Evolutionary conservation across 2,888 invertebrate genomes (phyloP).

Genomic region (Trissoscelio sp.): DNA sequence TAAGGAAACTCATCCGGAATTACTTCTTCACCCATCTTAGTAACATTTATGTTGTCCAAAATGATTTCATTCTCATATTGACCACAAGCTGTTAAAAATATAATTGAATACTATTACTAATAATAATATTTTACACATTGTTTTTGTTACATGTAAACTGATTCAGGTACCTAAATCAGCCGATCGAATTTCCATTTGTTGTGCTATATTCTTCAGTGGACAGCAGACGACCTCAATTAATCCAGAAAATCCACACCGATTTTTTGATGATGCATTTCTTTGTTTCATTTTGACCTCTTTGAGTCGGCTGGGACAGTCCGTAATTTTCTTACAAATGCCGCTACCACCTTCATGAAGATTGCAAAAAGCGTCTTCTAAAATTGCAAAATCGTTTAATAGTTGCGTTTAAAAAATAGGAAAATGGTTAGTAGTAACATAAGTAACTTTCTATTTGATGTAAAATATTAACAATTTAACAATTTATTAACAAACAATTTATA

Average conservation of each 20-base stretch:
- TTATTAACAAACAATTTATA: too few relatives aligned
- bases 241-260: constrained; percentile 84
- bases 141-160: too few relatives aligned
- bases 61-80: constrained; percentile 75
- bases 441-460: too few relatives aligned
- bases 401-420: too few relatives aligned
- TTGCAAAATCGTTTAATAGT: too few relatives aligned
- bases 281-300: constrained; percentile 71
- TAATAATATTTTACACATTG: too few relatives aligned
- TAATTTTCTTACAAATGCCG: constrained; percentile 76
- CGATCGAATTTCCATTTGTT: constrained; percentile 72
- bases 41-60: constrained; percentile 65
- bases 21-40: constrained; percentile 72
- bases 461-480: too few relatives aligned
- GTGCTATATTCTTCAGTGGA: constrained; percentile 74
- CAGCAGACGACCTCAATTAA: constrained; percentile 84
- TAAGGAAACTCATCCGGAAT: constrained; percentile 76
- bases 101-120: too few relatives aligned
- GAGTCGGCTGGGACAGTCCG: constrained; percentile 73
- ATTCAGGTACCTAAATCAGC: constrained; percentile 77
- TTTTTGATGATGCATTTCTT: constrained; percentile 63
- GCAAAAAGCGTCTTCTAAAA: constrained; percentile 72
- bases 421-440: too few relatives aligned
- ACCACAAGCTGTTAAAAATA: constrained; percentile 75
- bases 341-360: constrained; percentile 67